Evolutionary conservation across 2,888 invertebrate genomes (phyloP).

Genomic region (Rhimphoctona megacephalus): DNA sequence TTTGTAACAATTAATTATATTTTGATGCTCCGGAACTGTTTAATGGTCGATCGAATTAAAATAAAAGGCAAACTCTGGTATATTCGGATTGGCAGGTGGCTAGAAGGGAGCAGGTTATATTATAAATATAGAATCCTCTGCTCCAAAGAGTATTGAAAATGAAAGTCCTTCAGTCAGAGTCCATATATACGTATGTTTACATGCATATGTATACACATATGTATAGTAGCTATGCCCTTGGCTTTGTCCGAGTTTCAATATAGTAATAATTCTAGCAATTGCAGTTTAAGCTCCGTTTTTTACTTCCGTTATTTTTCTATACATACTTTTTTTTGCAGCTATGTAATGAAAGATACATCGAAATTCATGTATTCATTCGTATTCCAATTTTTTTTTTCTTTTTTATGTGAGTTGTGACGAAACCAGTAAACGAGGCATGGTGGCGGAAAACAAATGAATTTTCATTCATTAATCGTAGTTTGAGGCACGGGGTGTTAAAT

Average conservation of each 20-base stretch:
- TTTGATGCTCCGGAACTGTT: slow-evolving; percentile 15
- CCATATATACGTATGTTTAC: slow-evolving; percentile 13
- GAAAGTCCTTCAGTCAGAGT: slow-evolving; percentile 64
- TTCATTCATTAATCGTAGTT: no score
- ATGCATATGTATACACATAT: no score
- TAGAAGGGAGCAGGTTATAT: background rate
- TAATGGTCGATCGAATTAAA: slow-evolving; percentile 71
- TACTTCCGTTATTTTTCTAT: no score
- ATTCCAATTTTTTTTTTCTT: background rate
- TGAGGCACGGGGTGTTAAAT: background rate
- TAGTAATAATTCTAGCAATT: no score
- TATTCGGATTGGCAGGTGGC: slow-evolving; percentile 7
- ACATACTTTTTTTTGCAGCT: no score
- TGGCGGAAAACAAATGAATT: no score
- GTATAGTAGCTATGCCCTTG: no score
- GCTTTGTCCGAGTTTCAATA: no score
- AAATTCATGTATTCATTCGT: background rate
- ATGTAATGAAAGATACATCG: background rate
- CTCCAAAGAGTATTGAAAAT: slow-evolving; percentile 44
- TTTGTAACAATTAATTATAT: slow-evolving; percentile 54
- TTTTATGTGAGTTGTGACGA: background rate
- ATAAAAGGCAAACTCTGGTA: slow-evolving; percentile 67
- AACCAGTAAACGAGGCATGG: no score
- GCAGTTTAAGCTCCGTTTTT: no score
- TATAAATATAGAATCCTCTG: slow-evolving; percentile 29